Percentiles rank a stretch among this genome's conserved stretches.
phyloP scores from a whole-genome alignment of 2,113 vertebrate species.

The Barnardius zonarius region DNA sequence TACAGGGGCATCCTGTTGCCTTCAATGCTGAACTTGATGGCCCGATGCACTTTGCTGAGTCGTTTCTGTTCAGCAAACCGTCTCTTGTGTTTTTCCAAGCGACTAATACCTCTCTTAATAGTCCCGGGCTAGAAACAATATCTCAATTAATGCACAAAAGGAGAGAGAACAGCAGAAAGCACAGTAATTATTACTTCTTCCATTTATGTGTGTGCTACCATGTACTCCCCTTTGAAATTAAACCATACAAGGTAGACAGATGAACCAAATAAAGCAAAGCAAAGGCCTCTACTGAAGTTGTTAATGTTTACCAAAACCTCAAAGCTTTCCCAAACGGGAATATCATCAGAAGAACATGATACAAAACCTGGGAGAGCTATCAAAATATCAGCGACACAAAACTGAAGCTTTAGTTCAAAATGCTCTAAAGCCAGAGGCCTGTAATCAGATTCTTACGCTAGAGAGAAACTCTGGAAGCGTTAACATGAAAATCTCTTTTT shows the following conservation, averaged over 20 bases:
- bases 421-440: background rate
- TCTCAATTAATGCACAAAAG: constrained; percentile 72
- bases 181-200: constrained; percentile 30
- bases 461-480: background rate
- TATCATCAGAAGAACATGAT: background rate
- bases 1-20: constrained; percentile 95
- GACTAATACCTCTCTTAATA: constrained; percentile 86
- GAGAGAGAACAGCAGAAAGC: constrained; percentile 60
- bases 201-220: background rate
- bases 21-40: constrained; percentile 97
- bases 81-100: constrained; percentile 96
- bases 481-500: background rate
- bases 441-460: background rate
- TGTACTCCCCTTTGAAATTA: background rate
- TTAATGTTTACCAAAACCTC: background rate
- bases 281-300: background rate
- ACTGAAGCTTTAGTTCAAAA: background rate
- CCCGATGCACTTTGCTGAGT: constrained; percentile 81
- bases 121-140: constrained; percentile 81
- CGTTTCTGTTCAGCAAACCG: constrained; percentile 90
- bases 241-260: background rate
- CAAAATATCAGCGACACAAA: background rate
- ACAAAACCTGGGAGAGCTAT: background rate
- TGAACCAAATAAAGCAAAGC: background rate
- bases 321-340: background rate